Evolutionary conservation across 2,113 vertebrate genomes (phyloP).

Genomic region (Channa argus): DNA sequence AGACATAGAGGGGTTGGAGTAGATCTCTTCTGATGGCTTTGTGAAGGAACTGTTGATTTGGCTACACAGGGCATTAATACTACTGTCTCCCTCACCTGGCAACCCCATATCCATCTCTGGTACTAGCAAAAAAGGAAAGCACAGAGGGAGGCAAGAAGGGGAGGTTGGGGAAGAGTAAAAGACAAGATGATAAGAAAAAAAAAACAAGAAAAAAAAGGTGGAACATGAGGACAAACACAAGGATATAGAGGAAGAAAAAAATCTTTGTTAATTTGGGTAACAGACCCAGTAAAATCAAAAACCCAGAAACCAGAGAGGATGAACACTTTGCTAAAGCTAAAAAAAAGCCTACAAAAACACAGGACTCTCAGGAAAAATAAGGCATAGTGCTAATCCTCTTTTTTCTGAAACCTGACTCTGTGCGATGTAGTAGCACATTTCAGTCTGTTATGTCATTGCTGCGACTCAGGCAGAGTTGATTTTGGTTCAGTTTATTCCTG

Average conservation of each 20-base stretch:
- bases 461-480: slow-evolving; percentile 14
- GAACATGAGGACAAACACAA: neutral
- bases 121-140: slow-evolving; percentile 61
- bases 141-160: neutral
- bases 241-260: neutral
- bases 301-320: slow-evolving; percentile 27
- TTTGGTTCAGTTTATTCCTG: slow-evolving; percentile 14
- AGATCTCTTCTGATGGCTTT: slow-evolving; percentile 83
- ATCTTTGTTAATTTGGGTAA: slow-evolving; percentile 27
- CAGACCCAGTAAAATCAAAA: slow-evolving; percentile 32
- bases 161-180: neutral
- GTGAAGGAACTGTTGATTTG: slow-evolving; percentile 90
- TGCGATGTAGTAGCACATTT: neutral
- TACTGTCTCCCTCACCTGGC: slow-evolving; percentile 81
- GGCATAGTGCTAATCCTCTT: neutral
- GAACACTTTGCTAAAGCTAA: slow-evolving; percentile 7
- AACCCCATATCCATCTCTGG: slow-evolving; percentile 86
- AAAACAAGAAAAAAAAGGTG: neutral
- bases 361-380: slow-evolving; percentile 20
- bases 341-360: slow-evolving; percentile 19
- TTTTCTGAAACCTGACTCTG: too few relatives aligned
- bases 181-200: neutral
- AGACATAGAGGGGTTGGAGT: slow-evolving; percentile 69
- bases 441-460: neutral
- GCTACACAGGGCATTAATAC: slow-evolving; percentile 88